Conservation (phyloP, 2,888 invertebrate genomes). For the Dorcus parallelipipedus region DNA sequence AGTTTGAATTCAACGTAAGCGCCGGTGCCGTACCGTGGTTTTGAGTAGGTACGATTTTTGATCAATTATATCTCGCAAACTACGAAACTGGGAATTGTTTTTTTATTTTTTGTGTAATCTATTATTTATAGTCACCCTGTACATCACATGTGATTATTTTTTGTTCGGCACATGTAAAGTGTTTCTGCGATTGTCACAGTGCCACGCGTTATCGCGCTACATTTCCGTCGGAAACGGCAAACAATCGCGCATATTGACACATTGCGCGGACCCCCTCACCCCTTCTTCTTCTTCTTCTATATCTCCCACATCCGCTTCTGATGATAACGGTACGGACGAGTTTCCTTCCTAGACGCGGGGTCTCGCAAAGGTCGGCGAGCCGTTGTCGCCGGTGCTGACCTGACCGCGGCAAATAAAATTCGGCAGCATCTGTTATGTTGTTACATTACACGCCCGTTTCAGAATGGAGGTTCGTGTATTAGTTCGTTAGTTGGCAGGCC, state of each 20-base stretch:
- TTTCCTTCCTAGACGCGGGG: conserved; percentile 24
- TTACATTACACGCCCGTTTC: too few species aligned
- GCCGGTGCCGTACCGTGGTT: too few species aligned
- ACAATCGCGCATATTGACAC: conserved; percentile 15
- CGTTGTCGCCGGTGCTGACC: conserved; percentile 21
- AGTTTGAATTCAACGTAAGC: too few species aligned
- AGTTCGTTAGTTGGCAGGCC: too few species aligned
- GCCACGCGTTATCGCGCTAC: conserved; percentile 15
- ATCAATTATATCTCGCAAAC: too few species aligned
- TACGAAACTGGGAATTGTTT: too few species aligned
- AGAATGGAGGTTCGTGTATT: too few species aligned
- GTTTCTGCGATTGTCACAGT: conserved; percentile 8
- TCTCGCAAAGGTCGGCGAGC: conserved; percentile 23
- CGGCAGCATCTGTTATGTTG: background rate
- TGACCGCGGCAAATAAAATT: conserved; percentile 7
- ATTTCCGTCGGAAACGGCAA: conserved; percentile 21
- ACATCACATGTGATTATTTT: too few species aligned
- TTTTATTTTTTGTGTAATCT: too few species aligned
- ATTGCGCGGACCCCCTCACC: background rate
- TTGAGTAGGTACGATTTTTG: too few species aligned
- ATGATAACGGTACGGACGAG: conserved; percentile 25
- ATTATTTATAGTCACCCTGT: too few species aligned
- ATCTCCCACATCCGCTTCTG: conserved; percentile 21
- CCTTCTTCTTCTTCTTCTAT: conserved; percentile 4
- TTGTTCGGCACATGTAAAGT: too few species aligned